phyloP scores from a whole-genome alignment of 2,888 invertebrate species.

The Trissonchulus sp. region DNA sequence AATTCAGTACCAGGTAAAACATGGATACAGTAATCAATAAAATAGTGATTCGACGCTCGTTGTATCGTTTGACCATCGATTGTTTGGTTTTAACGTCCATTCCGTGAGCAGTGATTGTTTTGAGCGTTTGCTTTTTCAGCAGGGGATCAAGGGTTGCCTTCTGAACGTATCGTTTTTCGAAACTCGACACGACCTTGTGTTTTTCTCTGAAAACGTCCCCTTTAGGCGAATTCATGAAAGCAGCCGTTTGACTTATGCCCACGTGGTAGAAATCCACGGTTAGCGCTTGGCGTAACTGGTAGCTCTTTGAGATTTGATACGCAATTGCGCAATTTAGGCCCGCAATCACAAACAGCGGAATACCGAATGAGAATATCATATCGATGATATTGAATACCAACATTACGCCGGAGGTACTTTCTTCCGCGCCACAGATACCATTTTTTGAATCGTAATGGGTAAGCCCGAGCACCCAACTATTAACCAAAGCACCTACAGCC shows the following conservation, averaged over 20 bases:
- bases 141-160: constrained; percentile 18
- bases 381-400: constrained; percentile 18
- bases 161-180: constrained; percentile 8
- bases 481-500: background rate
- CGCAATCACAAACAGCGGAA: constrained; percentile 18
- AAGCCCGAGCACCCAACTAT: constrained; percentile 19
- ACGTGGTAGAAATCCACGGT: constrained; percentile 20
- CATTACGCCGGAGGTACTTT: background rate
- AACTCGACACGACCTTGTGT: background rate
- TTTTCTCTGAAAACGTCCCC: background rate
- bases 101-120: background rate
- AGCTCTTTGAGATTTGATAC: constrained; percentile 19
- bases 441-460: background rate
- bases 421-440: constrained; percentile 8
- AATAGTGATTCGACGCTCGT: constrained; percentile 25
- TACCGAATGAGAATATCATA: constrained; percentile 18
- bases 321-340: constrained; percentile 22
- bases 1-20: constrained; percentile 18
- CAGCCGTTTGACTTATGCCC: constrained; percentile 15
- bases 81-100: background rate
- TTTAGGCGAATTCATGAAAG: background rate
- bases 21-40: constrained; percentile 21
- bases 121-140: background rate
- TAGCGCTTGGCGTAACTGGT: constrained; percentile 19
- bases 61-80: constrained; percentile 19